A percentile compares a stretch with the other conserved stretches of the same genome.
Evolutionary conservation across 2,797 vertebrate genomes (phyloP).

Genomic region (Xerus rutilus): DNA sequence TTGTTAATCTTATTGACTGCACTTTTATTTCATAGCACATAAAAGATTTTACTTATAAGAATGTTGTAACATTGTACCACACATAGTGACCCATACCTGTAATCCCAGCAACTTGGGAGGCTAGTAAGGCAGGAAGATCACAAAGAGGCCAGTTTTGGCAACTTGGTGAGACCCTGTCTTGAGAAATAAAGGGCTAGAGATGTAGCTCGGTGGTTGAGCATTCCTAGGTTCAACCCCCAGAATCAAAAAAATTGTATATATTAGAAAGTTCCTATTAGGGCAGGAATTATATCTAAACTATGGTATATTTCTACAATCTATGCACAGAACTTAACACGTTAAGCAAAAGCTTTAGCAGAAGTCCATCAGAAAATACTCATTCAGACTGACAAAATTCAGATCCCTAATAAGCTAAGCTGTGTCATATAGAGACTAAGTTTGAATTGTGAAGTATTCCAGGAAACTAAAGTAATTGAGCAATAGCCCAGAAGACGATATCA

Average conservation of each 20-base stretch:
- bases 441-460: neutral
- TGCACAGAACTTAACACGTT: neutral
- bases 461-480: conserved; percentile 7
- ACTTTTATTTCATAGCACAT: neutral
- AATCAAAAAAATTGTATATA: neutral
- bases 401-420: neutral
- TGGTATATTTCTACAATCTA: neutral
- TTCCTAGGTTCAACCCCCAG: too few species aligned
- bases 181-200: too few species aligned
- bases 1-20: neutral
- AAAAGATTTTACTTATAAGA: conserved; percentile 19
- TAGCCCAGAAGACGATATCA: neutral
- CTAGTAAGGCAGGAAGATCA: too few species aligned
- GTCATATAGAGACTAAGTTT: neutral
- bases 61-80: neutral
- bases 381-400: conserved; percentile 40
- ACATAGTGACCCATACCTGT: too few species aligned
- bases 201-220: too few species aligned
- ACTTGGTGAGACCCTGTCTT: too few species aligned
- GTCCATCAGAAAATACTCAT: conserved; percentile 37
- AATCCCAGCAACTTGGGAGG: too few species aligned
- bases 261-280: neutral
- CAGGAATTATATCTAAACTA: neutral
- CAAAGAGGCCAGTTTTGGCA: too few species aligned
- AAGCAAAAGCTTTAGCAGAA: neutral